Evolutionary conservation across 2,113 vertebrate species (phyloP).

Genomic region (Stictonetta naevosa): DNA sequence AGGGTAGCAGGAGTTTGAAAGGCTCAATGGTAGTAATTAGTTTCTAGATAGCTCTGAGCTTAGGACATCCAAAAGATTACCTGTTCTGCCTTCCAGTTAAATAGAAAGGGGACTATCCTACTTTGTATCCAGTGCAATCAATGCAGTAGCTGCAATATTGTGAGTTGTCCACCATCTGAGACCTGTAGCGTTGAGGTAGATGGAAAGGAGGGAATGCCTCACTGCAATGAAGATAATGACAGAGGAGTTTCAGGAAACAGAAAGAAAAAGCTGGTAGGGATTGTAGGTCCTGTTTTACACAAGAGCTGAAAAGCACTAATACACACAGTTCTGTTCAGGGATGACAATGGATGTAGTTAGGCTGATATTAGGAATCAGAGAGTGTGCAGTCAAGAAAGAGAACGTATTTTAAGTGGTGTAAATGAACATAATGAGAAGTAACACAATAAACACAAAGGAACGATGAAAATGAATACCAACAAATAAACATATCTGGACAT

Average conservation of each 20-base stretch:
- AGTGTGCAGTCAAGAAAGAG: background rate
- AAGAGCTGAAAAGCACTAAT: background rate
- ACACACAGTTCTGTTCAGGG: background rate
- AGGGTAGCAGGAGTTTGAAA: background rate
- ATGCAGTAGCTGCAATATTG: background rate
- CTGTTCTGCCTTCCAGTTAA: background rate
- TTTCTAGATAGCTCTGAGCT: constrained; percentile 11
- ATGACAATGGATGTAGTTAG: background rate
- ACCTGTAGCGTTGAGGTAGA: background rate
- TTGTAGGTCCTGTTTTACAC: background rate
- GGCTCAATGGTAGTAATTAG: background rate
- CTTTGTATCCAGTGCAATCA: background rate
- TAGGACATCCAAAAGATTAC: background rate
- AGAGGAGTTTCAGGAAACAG: constrained; percentile 1
- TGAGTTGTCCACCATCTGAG: background rate
- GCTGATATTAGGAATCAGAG: background rate
- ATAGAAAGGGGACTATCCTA: background rate
- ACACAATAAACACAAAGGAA: background rate
- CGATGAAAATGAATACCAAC: background rate
- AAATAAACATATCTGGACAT: background rate
- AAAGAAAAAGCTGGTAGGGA: background rate
- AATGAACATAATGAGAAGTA: background rate
- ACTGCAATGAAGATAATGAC: background rate
- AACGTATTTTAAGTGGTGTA: background rate
- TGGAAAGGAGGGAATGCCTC: background rate